Conservation (phyloP, 2,888 invertebrate species). For the Rosalia funebris region DNA sequence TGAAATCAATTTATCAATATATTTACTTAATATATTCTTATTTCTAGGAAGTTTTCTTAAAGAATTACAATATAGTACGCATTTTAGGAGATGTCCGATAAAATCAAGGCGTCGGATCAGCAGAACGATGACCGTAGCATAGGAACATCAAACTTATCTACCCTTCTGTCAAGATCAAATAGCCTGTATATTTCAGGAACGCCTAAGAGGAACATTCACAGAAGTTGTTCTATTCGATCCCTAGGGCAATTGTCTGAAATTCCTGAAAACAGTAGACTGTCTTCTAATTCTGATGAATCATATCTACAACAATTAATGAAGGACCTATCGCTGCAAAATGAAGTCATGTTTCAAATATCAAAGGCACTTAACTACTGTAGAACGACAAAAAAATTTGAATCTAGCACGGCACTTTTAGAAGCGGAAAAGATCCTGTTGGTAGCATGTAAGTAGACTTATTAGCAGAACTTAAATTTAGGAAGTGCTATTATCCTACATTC, state of each 20-base stretch:
- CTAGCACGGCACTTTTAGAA: constrained; percentile 43
- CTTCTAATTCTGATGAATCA: background rate
- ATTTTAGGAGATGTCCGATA: no score
- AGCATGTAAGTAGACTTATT: constrained; percentile 45
- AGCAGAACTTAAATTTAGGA: no score
- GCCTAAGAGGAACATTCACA: constrained; percentile 35
- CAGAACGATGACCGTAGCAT: constrained; percentile 25
- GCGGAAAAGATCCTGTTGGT: constrained; percentile 47
- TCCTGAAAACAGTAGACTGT: background rate
- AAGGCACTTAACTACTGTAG: constrained; percentile 47
- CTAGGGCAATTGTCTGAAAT: background rate
- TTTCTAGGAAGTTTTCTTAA: no score
- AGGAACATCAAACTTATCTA: constrained; percentile 33
- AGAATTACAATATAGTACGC: no score
- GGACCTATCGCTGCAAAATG: constrained; percentile 44
- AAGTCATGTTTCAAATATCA: constrained; percentile 45
- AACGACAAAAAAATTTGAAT: constrained; percentile 36
- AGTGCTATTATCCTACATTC: no score
- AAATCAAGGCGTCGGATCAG: no score
- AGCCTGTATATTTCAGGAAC: constrained; percentile 31
- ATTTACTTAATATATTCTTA: no score
- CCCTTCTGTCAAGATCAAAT: constrained; percentile 38
- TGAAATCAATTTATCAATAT: no score
- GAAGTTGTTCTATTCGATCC: constrained; percentile 9
- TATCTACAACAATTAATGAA: constrained; percentile 37